These are phyloP conservation scores for Uria aalge DNA, from an alignment of 2,113 vertebrate genomes.

Conservation along the genomic window DNA sequence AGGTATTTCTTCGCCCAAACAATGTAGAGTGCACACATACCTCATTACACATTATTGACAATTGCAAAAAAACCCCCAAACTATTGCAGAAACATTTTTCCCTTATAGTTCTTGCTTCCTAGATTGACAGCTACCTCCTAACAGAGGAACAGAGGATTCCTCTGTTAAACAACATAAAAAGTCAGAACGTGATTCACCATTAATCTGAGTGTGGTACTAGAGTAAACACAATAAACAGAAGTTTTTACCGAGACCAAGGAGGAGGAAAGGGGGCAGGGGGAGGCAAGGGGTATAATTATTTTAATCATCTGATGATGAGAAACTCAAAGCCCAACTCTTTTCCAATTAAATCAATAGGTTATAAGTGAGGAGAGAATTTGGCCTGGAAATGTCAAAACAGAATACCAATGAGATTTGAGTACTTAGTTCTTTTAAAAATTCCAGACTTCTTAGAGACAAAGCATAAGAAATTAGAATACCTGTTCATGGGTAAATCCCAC, in stretches of 20 bases:
- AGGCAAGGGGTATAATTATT: not conserved
- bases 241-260: not conserved
- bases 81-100: not conserved
- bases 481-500: not conserved
- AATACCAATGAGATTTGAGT: not conserved
- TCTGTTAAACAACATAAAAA: slow-evolving; percentile 1
- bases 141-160: not conserved
- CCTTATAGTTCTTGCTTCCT: not conserved
- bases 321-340: not conserved
- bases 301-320: not conserved
- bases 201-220: not conserved
- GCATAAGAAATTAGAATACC: not conserved
- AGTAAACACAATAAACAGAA: not conserved
- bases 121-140: not conserved
- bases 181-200: slow-evolving; percentile 4
- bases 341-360: not conserved
- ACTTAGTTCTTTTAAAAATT: not conserved
- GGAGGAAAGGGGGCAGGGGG: not conserved
- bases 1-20: not conserved
- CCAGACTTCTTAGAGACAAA: not conserved
- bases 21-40: not conserved
- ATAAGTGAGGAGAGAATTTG: not conserved
- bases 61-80: not conserved
- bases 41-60: not conserved
- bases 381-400: not conserved